Evolutionary conservation across 2,113 vertebrate species (phyloP).

Genomic region (Amphiprion ocellaris): DNA sequence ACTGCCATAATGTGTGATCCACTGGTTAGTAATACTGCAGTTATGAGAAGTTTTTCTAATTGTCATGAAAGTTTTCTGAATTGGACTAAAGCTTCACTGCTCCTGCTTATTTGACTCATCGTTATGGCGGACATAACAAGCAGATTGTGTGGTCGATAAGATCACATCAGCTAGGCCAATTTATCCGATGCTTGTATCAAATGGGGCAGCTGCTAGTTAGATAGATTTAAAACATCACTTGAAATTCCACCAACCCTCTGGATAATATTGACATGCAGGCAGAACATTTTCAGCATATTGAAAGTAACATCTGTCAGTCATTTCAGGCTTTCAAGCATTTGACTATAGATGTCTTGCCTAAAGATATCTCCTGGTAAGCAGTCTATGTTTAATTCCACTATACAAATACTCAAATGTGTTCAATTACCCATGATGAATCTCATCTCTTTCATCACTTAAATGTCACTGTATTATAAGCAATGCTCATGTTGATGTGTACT

Average conservation of each 20-base stretch:
- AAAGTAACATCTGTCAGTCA: constrained; percentile 61
- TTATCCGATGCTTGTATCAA: constrained; percentile 45
- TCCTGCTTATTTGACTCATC: constrained; percentile 29
- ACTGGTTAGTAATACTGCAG: background rate
- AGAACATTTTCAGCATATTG: constrained; percentile 27
- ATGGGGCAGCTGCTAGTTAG: constrained; percentile 27
- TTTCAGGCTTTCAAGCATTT: constrained; percentile 33
- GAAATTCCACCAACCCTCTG: constrained; percentile 25
- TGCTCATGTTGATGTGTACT: constrained; percentile 73
- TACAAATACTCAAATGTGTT: constrained; percentile 60
- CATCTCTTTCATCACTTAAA: constrained; percentile 70
- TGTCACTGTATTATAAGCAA: constrained; percentile 78
- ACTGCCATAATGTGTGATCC: background rate
- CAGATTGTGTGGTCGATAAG: constrained; percentile 52
- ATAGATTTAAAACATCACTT: constrained; percentile 39
- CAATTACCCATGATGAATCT: constrained; percentile 70
- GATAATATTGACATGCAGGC: constrained; percentile 27
- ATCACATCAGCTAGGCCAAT: constrained; percentile 37
- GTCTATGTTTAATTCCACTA: constrained; percentile 48
- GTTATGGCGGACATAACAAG: constrained; percentile 2
- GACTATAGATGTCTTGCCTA: background rate
- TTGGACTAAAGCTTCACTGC: constrained; percentile 16
- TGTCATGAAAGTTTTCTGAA: constrained; percentile 1
- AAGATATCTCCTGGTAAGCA: constrained; percentile 40
- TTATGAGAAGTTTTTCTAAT: background rate